Evolutionary conservation across 2,113 vertebrate species (phyloP), one percentile per base, ranked within the genome.

Genomic region (Lipophrys pholis): DNA sequence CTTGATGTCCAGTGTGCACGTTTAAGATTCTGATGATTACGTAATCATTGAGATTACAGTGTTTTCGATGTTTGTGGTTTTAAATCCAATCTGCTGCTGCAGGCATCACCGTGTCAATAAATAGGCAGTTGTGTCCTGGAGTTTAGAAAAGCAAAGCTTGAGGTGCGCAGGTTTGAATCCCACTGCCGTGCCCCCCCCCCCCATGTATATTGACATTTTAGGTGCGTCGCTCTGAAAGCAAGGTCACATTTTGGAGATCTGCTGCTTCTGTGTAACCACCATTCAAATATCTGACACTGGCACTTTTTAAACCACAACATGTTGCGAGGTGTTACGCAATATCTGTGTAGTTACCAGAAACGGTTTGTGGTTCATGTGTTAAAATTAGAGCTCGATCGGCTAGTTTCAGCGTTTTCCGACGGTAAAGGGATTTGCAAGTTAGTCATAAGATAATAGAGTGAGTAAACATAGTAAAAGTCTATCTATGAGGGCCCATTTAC

Each of bases 21-120:
- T 15, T 36, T 15, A 9, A 50, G 35, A 36, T 58, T 62, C 50
- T 8, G 10, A 43, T 11, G 46, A 49, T 61, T 70, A 35, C 8
- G 17, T 60, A 54, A 10, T 75, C 38, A 53, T 73, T 53, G 41
- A 53, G 68, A 80, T 77, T 75, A 78, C 38, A 41, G 35, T 8
- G 9, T 62, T 63, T 46, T 50, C 46, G 30, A 68, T 1, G 2
- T 39, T 55, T 60, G 60, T 11, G 36, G 11, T 61, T 14, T 12
- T 7, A 16, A 69, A 72, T 77, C 55, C 9, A 53, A 73, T 72
- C 65, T 53, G 1, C 45, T 53, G 0, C 49, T 30, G 42, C 35
- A 10, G n/a, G 8, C 12, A 21, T 60, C 36, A 10, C 17, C 49
- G 11, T 5, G 8, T 42, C 60, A 48, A 42, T 30, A 30, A 30